These are phyloP conservation scores for Xiphophorus couchianus DNA, from an alignment of 2,113 vertebrate genomes.

Conservation along the genomic window DNA sequence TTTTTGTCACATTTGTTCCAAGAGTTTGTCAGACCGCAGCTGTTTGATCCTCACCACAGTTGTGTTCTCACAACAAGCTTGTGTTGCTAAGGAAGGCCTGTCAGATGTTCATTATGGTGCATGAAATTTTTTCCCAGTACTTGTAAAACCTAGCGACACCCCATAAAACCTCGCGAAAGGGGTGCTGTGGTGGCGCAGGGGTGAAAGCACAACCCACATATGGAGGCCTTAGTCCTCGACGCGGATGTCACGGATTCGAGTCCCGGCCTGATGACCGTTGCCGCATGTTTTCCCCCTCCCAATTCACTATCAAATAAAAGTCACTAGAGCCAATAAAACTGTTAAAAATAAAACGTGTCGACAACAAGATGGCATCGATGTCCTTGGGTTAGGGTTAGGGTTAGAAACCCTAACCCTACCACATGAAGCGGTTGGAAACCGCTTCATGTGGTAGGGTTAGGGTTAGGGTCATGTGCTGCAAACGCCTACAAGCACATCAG, in stretches of 20 bases:
- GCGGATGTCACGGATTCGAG: too few relatives aligned
- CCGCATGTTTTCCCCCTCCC: too few relatives aligned
- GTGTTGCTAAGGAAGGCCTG: slow-evolving; percentile 41
- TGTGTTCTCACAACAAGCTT: slow-evolving; percentile 48
- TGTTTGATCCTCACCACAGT: slow-evolving; percentile 56
- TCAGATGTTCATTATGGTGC: slow-evolving; percentile 30
- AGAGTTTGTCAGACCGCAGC: slow-evolving; percentile 62
- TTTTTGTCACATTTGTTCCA: slow-evolving; percentile 61
- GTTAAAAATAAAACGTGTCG: not conserved
- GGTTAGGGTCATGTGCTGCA: too few relatives aligned
- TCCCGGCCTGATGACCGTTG: too few relatives aligned
- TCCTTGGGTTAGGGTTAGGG: too few relatives aligned
- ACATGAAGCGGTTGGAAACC: slow-evolving; percentile 40
- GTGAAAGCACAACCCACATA: too few relatives aligned
- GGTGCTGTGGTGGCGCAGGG: slow-evolving; percentile 14
- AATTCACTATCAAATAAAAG: too few relatives aligned
- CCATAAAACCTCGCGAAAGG: slow-evolving; percentile 34
- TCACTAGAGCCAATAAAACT: too few relatives aligned
- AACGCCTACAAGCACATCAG: slow-evolving; percentile 9
- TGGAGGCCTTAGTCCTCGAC: too few relatives aligned
- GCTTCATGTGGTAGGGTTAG: too few relatives aligned
- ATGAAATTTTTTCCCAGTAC: slow-evolving; percentile 12
- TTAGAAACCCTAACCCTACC: too few relatives aligned
- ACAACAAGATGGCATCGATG: slow-evolving; percentile 32
- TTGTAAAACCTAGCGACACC: slow-evolving; percentile 33